Percentiles rank a stretch among this genome's conserved stretches.
Conservation (phyloP, 1,140 invertebrate species). For the Anoplolepis gracilipes region DNA sequence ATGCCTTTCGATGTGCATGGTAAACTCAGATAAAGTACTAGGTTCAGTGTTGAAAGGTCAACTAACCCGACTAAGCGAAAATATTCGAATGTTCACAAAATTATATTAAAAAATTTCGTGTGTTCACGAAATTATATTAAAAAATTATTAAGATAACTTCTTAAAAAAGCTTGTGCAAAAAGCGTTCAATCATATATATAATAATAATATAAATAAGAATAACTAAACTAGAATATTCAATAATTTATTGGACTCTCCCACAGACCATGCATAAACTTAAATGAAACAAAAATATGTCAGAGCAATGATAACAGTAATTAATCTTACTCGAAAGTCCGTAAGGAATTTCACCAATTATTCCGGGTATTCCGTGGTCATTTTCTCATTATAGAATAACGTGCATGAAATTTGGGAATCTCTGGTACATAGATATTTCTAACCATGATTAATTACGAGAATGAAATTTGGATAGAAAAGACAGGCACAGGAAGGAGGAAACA, state of each 20-base stretch:
- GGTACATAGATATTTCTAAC: slow-evolving; percentile 50
- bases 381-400: slow-evolving; percentile 52
- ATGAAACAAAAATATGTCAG: slow-evolving; percentile 57
- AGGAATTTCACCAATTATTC: slow-evolving; percentile 49
- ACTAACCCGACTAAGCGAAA: slow-evolving; percentile 43
- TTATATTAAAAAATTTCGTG: slow-evolving; percentile 51
- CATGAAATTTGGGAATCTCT: slow-evolving; percentile 53
- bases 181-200: too few relatives aligned
- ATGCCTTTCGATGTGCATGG: slow-evolving; percentile 60
- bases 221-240: not conserved
- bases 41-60: slow-evolving; percentile 12
- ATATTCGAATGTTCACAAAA: slow-evolving; percentile 50
- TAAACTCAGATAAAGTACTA: slow-evolving; percentile 56
- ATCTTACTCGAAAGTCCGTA: slow-evolving; percentile 47
- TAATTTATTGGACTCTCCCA: slow-evolving; percentile 34
- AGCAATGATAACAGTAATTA: slow-evolving; percentile 41
- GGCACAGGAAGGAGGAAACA: not conserved
- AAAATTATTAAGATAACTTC: slow-evolving; percentile 40
- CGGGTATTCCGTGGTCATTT: slow-evolving; percentile 46
- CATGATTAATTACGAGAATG: slow-evolving; percentile 65
- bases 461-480: slow-evolving; percentile 53
- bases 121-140: slow-evolving; percentile 45
- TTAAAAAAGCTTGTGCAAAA: not conserved
- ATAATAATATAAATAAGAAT: not conserved
- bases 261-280: slow-evolving; percentile 2